Conservation (phyloP, 2,888 invertebrate species). For the Mythimna vitellina region DNA sequence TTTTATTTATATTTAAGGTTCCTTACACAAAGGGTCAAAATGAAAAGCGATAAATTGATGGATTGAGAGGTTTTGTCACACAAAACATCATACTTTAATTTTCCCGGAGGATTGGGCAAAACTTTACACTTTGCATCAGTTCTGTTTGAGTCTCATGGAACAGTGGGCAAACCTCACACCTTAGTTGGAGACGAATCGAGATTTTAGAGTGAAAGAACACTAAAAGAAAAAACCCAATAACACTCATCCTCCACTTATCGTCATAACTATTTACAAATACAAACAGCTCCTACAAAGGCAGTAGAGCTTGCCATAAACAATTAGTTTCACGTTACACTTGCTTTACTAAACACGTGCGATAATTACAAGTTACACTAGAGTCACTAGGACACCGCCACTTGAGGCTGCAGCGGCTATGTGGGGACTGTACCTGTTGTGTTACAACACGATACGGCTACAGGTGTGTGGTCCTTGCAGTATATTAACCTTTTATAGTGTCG, state of each 20-base stretch:
- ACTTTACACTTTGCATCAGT: not conserved
- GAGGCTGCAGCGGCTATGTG: conserved; percentile 4
- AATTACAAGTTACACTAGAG: conserved; percentile 45
- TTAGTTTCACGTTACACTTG: conserved; percentile 68
- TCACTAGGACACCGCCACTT: conserved; percentile 26
- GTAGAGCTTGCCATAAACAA: conserved; percentile 45
- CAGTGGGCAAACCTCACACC: too few relatives aligned
- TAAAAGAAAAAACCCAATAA: not conserved
- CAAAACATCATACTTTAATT: not conserved
- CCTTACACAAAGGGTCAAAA: not conserved
- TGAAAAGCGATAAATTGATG: not conserved
- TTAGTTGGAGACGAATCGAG: not conserved
- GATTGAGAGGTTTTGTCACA: not conserved
- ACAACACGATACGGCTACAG: conserved; percentile 12
- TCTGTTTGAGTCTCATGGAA: not conserved
- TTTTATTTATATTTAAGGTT: too few relatives aligned
- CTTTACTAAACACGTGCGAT: conserved; percentile 60
- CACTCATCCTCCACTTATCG: not conserved
- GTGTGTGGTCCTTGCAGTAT: conserved; percentile 16
- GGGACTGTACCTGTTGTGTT: conserved; percentile 15
- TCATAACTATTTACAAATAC: not conserved
- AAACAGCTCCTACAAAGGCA: conserved; percentile 42
- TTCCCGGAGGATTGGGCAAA: not conserved
- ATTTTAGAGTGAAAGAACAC: not conserved
- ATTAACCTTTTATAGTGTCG: conserved; percentile 47